phyloP scores from a whole-genome alignment of 2,888 invertebrate genomes.

The Hedya salicella region DNA sequence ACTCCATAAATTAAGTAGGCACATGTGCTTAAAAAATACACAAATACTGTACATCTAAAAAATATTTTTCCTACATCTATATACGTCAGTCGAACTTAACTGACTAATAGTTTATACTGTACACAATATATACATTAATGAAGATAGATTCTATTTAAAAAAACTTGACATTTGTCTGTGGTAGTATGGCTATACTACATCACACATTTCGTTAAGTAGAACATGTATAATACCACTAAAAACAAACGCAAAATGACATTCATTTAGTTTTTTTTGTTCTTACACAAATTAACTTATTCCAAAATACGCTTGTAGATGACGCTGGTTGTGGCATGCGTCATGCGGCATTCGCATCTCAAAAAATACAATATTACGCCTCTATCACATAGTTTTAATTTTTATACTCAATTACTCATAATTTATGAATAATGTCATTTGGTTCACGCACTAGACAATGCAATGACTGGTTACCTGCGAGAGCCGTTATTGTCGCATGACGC shows the following conservation, averaged over 20 bases:
- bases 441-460: too few species aligned
- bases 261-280: background rate
- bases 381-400: too few species aligned
- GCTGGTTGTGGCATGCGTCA: background rate
- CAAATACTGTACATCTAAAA: slow-evolving; percentile 68
- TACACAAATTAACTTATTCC: background rate
- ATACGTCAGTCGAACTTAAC: slow-evolving; percentile 59
- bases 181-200: slow-evolving; percentile 2
- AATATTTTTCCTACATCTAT: slow-evolving; percentile 58
- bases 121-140: slow-evolving; percentile 59
- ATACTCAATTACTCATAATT: too few species aligned
- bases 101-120: slow-evolving; percentile 55
- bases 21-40: slow-evolving; percentile 51
- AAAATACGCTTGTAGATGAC: background rate
- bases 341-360: background rate
- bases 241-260: slow-evolving; percentile 4
- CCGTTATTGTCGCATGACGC: background rate
- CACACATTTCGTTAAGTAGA: slow-evolving; percentile 1
- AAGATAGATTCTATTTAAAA: slow-evolving; percentile 24
- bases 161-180: slow-evolving; percentile 8
- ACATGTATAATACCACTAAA: background rate
- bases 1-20: slow-evolving; percentile 55
- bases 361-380: background rate
- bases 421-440: background rate
- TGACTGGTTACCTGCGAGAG: too few species aligned